Percentiles rank a stretch among this genome's conserved stretches.
Evolutionary conservation across 1,140 invertebrate species (phyloP).

Genomic region (Armadillidium nasatum): DNA sequence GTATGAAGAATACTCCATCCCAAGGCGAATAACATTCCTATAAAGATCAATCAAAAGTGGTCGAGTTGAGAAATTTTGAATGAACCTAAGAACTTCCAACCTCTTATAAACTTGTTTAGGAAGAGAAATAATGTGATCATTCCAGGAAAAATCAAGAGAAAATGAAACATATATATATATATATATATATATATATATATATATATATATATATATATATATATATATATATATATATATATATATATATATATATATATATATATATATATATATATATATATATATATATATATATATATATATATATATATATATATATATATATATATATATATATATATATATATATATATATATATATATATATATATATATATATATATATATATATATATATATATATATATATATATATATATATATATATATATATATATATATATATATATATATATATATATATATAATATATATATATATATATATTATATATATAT

Average conservation of each 20-base stretch:
- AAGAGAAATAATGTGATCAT: too few relatives aligned
- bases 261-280: conserved; percentile 20
- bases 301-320: neutral
- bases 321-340: too few relatives aligned
- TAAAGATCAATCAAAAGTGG: too few relatives aligned
- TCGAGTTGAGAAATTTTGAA: too few relatives aligned
- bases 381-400: neutral
- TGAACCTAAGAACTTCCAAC: too few relatives aligned
- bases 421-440: neutral
- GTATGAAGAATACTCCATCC: too few relatives aligned
- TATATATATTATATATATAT: too few relatives aligned
- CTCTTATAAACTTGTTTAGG: too few relatives aligned
- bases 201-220: neutral
- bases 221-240: conserved; percentile 1
- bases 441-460: neutral
- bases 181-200: conserved; percentile 4
- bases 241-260: conserved; percentile 21
- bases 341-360: neutral
- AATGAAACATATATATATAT: conserved; percentile 26
- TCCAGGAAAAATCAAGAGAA: too few relatives aligned
- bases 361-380: neutral
- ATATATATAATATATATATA: neutral
- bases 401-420: neutral
- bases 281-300: neutral
- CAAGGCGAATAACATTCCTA: too few relatives aligned